Evolutionary conservation across 2,888 invertebrate genomes (phyloP).

Genomic region (Patella depressa): DNA sequence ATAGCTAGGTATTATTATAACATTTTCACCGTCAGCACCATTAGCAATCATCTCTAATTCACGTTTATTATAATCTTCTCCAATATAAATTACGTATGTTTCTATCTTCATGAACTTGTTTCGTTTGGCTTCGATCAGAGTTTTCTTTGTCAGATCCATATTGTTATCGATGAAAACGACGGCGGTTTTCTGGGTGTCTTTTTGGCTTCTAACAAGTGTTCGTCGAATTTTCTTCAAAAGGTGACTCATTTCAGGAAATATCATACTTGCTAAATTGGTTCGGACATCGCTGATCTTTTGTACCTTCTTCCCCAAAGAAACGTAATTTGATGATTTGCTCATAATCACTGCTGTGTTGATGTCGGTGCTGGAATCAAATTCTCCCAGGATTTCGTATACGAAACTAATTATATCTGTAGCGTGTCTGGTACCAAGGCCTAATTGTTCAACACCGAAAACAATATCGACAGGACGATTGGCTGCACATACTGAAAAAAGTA

Average conservation of each 20-base stretch:
- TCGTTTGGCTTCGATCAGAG: constrained; percentile 20
- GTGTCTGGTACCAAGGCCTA: constrained; percentile 23
- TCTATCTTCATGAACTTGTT: constrained; percentile 29
- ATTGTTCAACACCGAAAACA: constrained; percentile 31
- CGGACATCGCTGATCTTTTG: neutral
- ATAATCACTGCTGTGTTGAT: constrained; percentile 26
- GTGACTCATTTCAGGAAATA: constrained; percentile 25
- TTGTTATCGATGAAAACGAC: constrained; percentile 29
- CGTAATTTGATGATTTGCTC: constrained; percentile 6
- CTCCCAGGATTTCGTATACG: constrained; percentile 23
- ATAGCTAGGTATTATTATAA: constrained; percentile 27
- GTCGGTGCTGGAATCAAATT: constrained; percentile 24
- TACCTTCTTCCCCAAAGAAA: neutral
- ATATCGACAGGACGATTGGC: constrained; percentile 28
- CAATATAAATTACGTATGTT: constrained; percentile 33
- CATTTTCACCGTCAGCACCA: constrained; percentile 24
- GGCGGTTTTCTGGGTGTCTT: constrained; percentile 26
- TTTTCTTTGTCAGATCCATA: constrained; percentile 19
- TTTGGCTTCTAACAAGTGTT: neutral
- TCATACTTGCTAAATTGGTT: constrained; percentile 15
- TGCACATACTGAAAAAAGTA: constrained; percentile 23
- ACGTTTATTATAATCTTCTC: neutral
- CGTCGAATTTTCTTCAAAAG: constrained; percentile 25
- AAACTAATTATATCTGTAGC: constrained; percentile 22
- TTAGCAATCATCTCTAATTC: constrained; percentile 16